These are phyloP conservation scores for Lasiurus borealis DNA, from an alignment of 2,113 vertebrate species.

Conservation along the genomic window DNA sequence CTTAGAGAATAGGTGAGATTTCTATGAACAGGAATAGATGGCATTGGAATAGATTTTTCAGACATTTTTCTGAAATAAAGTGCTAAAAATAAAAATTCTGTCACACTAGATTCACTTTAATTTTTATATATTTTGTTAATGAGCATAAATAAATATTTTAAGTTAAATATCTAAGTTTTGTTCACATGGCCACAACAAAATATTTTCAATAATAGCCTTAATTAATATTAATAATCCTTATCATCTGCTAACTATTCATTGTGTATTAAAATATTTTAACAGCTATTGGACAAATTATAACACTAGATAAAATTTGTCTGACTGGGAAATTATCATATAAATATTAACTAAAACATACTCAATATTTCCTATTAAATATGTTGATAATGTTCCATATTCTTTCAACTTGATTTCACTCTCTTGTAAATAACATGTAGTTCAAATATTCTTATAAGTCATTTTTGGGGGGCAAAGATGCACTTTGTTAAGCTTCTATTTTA, in stretches of 20 bases:
- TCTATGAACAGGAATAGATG: neutral
- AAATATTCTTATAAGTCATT: neutral
- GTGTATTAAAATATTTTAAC: neutral
- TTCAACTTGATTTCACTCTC: neutral
- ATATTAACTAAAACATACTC: neutral
- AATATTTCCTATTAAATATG: neutral
- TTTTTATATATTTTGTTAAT: neutral
- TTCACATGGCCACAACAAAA: neutral
- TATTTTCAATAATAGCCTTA: neutral
- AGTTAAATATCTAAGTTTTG: conserved; percentile 1
- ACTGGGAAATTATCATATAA: neutral
- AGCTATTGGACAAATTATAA: neutral
- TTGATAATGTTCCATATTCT: neutral
- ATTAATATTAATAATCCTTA: conserved; percentile 23
- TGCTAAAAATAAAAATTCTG: neutral
- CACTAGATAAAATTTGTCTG: neutral
- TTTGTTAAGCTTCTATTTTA: conserved; percentile 48
- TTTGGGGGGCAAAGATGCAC: conserved; percentile 6
- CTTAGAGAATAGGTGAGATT: conserved; percentile 24
- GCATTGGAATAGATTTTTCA: neutral
- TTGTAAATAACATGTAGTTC: neutral
- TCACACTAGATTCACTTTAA: neutral
- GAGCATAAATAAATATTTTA: neutral
- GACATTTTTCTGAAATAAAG: conserved; percentile 26
- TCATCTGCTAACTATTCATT: neutral